These are phyloP conservation scores for Neopipo cinnamomea DNA, from an alignment of 2,113 vertebrate genomes.

Conservation along the genomic window DNA sequence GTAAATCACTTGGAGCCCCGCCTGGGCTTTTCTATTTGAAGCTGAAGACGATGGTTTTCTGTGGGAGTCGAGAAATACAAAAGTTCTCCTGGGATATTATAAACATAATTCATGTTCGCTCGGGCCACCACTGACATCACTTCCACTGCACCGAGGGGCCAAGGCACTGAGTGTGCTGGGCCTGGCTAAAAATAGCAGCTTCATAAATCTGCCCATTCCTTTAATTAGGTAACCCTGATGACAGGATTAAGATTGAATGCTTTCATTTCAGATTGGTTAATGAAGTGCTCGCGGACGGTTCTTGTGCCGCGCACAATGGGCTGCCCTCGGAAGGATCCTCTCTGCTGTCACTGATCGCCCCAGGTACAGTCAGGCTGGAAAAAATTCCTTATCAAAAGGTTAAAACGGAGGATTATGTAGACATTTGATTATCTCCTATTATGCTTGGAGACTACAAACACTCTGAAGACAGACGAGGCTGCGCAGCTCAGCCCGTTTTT, in stretches of 20 bases:
- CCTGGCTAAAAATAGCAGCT: conserved; percentile 64
- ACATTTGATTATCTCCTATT: background rate
- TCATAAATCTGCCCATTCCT: conserved; percentile 62
- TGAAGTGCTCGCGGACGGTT: conserved; percentile 5
- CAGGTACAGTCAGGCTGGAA: background rate
- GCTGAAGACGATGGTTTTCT: background rate
- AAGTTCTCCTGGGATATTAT: conserved; percentile 52
- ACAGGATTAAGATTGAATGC: conserved; percentile 54
- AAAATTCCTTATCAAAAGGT: background rate
- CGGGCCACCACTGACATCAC: conserved; percentile 60
- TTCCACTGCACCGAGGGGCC: conserved; percentile 56
- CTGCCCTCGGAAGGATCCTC: background rate
- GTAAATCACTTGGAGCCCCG: conserved; percentile 7
- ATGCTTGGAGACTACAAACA: background rate
- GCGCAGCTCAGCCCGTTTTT: accelerated
- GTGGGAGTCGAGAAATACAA: conserved; percentile 43
- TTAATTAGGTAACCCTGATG: conserved; percentile 58
- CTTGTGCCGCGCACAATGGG: background rate
- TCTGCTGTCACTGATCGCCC: background rate
- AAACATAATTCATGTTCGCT: conserved; percentile 62
- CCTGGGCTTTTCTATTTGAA: conserved; percentile 4
- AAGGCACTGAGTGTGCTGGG: conserved; percentile 38
- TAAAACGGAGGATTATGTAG: background rate
- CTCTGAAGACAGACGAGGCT: background rate
- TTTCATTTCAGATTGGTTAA: conserved; percentile 41